Conservation (phyloP, 2,797 vertebrate genomes). For the Hoplostethus atlanticus region DNA sequence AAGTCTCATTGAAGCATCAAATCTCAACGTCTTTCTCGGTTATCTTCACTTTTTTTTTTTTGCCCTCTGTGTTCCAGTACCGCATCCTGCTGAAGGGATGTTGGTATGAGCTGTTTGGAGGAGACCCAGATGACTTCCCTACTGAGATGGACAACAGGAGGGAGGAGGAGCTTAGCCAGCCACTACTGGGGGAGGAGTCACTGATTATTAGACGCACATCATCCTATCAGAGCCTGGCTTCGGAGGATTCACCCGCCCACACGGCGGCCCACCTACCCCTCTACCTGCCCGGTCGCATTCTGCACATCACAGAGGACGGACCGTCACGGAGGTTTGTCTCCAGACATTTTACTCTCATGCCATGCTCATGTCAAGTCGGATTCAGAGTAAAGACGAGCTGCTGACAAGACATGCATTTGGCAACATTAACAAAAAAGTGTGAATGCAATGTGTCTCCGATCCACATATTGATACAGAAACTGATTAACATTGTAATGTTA, state of each 20-base stretch:
- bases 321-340: slow-evolving; percentile 85
- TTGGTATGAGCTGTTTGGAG: slow-evolving; percentile 96
- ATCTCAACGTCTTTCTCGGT: not conserved
- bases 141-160: slow-evolving; percentile 91
- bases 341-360: no score
- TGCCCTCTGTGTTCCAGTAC: slow-evolving; percentile 83
- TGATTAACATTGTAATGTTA: no score
- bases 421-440: no score
- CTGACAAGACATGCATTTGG: no score
- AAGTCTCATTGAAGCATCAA: not conserved
- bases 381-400: no score
- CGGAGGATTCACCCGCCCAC: slow-evolving; percentile 86
- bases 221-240: slow-evolving; percentile 87
- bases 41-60: not conserved
- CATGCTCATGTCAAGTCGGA: not conserved
- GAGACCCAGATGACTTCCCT: slow-evolving; percentile 88
- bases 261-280: slow-evolving; percentile 86
- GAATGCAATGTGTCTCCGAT: no score
- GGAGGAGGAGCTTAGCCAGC: slow-evolving; percentile 87
- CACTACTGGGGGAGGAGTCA: slow-evolving; percentile 93
- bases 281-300: slow-evolving; percentile 91
- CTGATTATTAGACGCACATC: slow-evolving; percentile 87
- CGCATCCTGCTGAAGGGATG: slow-evolving; percentile 93
- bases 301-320: slow-evolving; percentile 91
- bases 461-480: no score